Evolutionary conservation across 1,140 invertebrate genomes (phyloP), one percentile per base, ranked within the genome.

Genomic region (Drosophila navojoa): DNA sequence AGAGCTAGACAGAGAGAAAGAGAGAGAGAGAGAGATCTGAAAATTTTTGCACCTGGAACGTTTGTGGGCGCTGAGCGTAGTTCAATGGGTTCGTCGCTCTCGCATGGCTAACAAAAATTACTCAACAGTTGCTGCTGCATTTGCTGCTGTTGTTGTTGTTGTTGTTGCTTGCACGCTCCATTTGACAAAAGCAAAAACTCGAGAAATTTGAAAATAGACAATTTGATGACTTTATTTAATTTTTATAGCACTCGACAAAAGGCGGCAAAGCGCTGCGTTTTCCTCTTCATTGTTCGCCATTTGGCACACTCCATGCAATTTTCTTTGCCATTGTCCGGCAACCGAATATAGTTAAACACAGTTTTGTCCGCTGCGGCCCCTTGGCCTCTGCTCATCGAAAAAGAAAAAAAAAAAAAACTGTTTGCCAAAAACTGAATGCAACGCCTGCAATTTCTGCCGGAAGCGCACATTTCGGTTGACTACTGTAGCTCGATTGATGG

Each of bases 201-300:
- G 54, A 52, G 81, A 85, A 86, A 77, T 71, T 80, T n/a, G 27
- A 35, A 53, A n/a, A 50, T 29, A 15, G 25, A 79, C 77, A 79
- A 70, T 77, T 77, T 77, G 84, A 87, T 87, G 84, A 87, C 84
- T 87, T 87, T 89, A 87, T 87, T 87, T 87, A 84, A 77, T 89
- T 87, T 87, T 87, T 89, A 87, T 87, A 89, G 81, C 81, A 80
- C 85, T 74, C n/a, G 6, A 15, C 42, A 45, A 49, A 49, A 45
- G 16, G 16, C 80, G 61, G 29, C 71, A 62, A 59, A 47, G 72
- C 67, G 44, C 6, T 16, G n/a, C 49, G 44, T 54, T 52, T 71
- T 71, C 70, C 29, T 54, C 52, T 71, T 62, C 60, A 75, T 60
- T 87, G 82, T 87, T 70, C 45, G 54, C 49, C 67, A 70, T 75